Conservation (phyloP, 2,113 vertebrate species). For the Tylochromis polylepis region DNA sequence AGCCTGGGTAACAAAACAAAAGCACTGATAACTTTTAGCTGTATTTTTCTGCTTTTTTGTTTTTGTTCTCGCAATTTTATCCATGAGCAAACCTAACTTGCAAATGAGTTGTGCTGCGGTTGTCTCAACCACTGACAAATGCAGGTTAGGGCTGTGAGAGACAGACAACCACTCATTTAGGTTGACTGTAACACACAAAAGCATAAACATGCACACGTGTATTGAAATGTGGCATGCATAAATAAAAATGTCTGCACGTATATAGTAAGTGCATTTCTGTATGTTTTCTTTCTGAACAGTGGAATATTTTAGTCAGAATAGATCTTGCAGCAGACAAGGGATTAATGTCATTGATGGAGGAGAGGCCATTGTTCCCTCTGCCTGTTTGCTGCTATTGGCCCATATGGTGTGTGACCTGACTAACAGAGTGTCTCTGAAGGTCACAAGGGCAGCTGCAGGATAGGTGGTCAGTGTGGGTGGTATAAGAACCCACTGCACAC, state of each 20-base stretch:
- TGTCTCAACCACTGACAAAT: background rate
- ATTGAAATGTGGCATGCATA: background rate
- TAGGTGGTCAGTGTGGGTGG: constrained; percentile 38
- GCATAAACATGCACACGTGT: background rate
- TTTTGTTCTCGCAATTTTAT: background rate
- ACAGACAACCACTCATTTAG: background rate
- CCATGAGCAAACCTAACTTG: background rate
- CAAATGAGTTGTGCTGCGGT: background rate
- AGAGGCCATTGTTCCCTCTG: background rate
- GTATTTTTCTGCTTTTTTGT: background rate
- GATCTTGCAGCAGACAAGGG: background rate
- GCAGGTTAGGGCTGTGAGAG: background rate
- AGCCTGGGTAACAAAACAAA: background rate
- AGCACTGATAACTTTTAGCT: background rate
- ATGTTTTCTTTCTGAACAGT: background rate
- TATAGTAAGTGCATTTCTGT: background rate
- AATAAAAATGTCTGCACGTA: background rate
- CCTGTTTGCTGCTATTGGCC: background rate
- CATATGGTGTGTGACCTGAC: constrained; percentile 56
- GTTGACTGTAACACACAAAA: background rate
- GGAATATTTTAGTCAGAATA: background rate
- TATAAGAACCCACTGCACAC: background rate
- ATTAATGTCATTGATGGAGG: constrained; percentile 34
- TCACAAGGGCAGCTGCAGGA: constrained; percentile 38
- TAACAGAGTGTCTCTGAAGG: constrained; percentile 48